Evolutionary conservation across 2,797 vertebrate genomes (phyloP).

Genomic region (Pantherophis alleghaniensis): DNA sequence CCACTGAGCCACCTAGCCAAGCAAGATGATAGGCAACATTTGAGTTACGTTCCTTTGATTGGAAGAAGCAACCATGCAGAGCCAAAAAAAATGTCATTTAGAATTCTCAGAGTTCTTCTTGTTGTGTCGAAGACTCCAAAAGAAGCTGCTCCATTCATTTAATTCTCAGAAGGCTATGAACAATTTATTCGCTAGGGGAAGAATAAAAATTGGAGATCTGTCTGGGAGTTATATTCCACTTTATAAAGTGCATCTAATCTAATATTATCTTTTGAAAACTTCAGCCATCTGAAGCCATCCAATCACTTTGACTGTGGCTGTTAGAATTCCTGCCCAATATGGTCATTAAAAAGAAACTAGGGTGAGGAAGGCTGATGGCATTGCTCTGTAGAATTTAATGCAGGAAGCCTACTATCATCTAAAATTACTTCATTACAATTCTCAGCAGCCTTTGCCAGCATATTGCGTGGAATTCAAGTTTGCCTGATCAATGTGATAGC

Average conservation of each 20-base stretch:
- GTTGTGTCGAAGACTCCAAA: conserved; percentile 2
- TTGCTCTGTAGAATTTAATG: background rate
- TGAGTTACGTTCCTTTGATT: conserved; percentile 10
- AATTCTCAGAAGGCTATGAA: background rate
- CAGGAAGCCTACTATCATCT: background rate
- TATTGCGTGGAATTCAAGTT: background rate
- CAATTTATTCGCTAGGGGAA: background rate
- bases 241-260: background rate
- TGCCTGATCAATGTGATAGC: background rate
- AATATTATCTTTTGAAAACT: background rate
- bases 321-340: background rate
- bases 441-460: background rate
- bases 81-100: background rate
- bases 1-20: no score
- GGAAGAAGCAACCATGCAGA: background rate
- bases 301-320: background rate
- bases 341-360: background rate
- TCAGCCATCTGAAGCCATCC: no score
- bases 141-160: conserved; percentile 1
- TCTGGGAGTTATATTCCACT: background rate
- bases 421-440: background rate
- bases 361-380: background rate
- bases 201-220: background rate
- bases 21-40: background rate
- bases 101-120: conserved; percentile 6